Evolutionary conservation across 1,140 invertebrate species (phyloP).

Genomic region (Bombus balteatus): DNA sequence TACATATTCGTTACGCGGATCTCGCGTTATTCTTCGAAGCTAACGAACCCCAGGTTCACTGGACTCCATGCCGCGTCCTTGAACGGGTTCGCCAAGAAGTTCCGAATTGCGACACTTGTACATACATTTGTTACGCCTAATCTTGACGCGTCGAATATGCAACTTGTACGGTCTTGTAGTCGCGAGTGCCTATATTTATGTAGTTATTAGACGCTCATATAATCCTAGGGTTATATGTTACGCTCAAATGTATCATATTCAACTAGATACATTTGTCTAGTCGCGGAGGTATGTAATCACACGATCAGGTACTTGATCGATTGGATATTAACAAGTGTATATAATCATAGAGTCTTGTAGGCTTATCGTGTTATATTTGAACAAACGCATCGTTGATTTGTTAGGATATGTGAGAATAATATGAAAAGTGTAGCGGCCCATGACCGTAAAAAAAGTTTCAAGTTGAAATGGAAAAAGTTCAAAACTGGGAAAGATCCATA

Average conservation of each 20-base stretch:
- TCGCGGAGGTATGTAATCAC: not conserved
- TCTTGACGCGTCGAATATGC: not conserved
- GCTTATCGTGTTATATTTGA: not conserved
- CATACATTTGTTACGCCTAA: not conserved
- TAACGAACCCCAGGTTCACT: constrained; percentile 56
- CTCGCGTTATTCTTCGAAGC: constrained; percentile 41
- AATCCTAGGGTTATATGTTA: not conserved
- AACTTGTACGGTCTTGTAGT: not conserved
- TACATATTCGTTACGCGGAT: constrained; percentile 65
- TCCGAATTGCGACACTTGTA: constrained; percentile 6
- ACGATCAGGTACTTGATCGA: not conserved
- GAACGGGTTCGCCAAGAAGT: not conserved
- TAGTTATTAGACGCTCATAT: not conserved
- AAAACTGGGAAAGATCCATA: too few species aligned
- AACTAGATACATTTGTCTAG: not conserved
- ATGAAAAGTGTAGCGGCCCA: fast-evolving
- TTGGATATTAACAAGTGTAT: not conserved
- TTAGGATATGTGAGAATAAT: not conserved
- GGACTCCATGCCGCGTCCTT: constrained; percentile 42
- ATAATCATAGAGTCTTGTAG: not conserved
- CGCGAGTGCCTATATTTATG: not conserved
- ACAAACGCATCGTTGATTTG: not conserved
- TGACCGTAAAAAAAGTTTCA: too few species aligned
- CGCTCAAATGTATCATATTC: too few species aligned
- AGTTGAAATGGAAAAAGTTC: too few species aligned